These are phyloP conservation scores for Oscarella lobularis DNA, from an alignment of 37 sponge, comb jelly and placozoan species.

Conservation along the genomic window DNA sequence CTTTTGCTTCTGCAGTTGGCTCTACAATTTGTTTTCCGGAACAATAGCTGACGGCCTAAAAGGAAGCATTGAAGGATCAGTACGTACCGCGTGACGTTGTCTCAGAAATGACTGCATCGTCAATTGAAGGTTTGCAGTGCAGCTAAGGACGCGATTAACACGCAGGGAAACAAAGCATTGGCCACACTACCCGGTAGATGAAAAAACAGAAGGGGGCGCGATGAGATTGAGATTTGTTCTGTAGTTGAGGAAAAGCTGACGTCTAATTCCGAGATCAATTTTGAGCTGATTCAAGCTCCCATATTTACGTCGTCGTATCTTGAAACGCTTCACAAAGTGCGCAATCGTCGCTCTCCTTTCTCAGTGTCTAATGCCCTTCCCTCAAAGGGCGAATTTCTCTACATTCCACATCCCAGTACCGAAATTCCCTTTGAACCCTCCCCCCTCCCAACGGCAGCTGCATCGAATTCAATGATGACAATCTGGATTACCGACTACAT, in stretches of 20 bases:
- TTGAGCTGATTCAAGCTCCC: slow-evolving; percentile 36
- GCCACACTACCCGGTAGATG: slow-evolving; percentile 68
- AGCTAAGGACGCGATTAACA: slow-evolving; percentile 54
- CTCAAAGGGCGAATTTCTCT: slow-evolving; percentile 67
- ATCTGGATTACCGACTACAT: slow-evolving; percentile 78
- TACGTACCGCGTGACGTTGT: background rate
- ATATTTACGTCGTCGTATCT: slow-evolving; percentile 36
- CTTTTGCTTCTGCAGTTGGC: slow-evolving; percentile 35
- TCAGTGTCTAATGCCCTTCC: background rate
- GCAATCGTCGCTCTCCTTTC: background rate
- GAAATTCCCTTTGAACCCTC: slow-evolving; percentile 60
- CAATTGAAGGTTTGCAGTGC: slow-evolving; percentile 12
- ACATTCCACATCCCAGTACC: slow-evolving; percentile 29
- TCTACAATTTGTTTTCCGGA: slow-evolving; percentile 69
- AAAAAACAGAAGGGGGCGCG: background rate
- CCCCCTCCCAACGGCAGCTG: slow-evolving; percentile 34
- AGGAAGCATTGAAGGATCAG: slow-evolving; percentile 23
- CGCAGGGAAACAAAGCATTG: slow-evolving; percentile 63
- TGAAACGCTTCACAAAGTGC: slow-evolving; percentile 66
- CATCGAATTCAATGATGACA: slow-evolving; percentile 49
- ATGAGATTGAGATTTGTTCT: background rate
- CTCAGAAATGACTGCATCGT: background rate
- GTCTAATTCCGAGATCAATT: slow-evolving; percentile 44
- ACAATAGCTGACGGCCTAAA: slow-evolving; percentile 52
- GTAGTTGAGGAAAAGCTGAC: slow-evolving; percentile 39